Evolutionary conservation across 2,113 vertebrate species (phyloP), one percentile per base, ranked within the genome.

Genomic region (Oenanthe oenanthe): DNA sequence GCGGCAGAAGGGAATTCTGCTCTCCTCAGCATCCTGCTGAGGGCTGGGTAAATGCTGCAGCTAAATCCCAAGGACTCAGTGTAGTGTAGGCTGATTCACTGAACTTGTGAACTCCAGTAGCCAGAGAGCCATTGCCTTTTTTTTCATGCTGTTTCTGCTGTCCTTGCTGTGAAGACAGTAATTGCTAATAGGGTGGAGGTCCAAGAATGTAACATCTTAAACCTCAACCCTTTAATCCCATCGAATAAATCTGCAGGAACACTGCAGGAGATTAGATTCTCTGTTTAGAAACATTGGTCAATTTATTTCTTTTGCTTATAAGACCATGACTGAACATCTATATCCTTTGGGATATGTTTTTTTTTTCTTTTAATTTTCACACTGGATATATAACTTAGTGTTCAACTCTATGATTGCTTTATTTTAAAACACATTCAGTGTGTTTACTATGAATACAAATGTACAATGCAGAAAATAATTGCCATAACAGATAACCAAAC

Each of bases 281-380:
- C 29, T 48, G 10, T 71, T 93, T 72, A 48, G 79, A 45, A 93
- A 84, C 29, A 32, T 14, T 11, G 31, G 22, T 84, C 74, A 40
- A 22, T 53, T 68, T 72, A 13, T 81, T 91, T 75, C 48, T 92
- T 92, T 76, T 85, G 43, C 56, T 86, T 14, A 11, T 57, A 56
- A 67, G 19, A 87, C 71, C 34, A 63, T 36, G 25, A 65, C 43
- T 92, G 62, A 84, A 88, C 0, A 0, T 87, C 89, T 91, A 63
- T 71, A 32, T 84, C 34, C 83, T 93, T 91, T 80, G 32, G 40
- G 43, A n/a, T 84, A 50, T 57, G 48, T 89, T 95, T 84, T 84
- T 83, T 8, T 86, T 38, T 73, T 92, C 43, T 47, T 88, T 87
- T 92, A 93, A 81, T 95, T 91, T 91, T 89, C 73, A 77, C 57